Conservation (phyloP, 2,797 vertebrate genomes). For the Tympanoctomys barrerae region DNA sequence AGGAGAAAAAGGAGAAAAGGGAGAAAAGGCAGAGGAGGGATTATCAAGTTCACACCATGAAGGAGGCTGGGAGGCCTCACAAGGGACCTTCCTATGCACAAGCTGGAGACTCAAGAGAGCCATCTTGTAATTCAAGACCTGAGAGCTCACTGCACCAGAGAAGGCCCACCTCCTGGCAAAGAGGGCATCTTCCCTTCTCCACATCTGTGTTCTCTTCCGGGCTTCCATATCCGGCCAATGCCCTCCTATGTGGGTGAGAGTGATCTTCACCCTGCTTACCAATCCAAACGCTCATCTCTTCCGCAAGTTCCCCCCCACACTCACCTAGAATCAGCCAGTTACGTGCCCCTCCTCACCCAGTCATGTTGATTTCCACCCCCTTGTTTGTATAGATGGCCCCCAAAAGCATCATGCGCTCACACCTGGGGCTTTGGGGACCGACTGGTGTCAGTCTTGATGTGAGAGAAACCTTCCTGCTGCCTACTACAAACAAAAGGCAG, state of each 20-base stretch:
- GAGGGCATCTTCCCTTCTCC: not conserved
- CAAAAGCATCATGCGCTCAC: not conserved
- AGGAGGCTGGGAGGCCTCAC: not conserved
- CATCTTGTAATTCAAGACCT: not conserved
- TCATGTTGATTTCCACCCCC: not conserved
- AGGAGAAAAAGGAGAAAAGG: too few species aligned
- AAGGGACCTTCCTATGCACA: not conserved
- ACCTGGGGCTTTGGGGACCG: not conserved
- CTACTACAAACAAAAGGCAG: not conserved
- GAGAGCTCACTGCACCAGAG: not conserved
- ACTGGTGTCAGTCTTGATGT: not conserved
- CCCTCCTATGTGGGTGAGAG: too few species aligned
- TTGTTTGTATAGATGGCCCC: not conserved
- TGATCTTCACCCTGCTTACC: not conserved
- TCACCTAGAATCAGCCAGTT: not conserved
- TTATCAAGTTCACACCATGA: not conserved
- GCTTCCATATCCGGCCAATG: not conserved
- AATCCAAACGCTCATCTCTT: not conserved
- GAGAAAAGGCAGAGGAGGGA: not conserved
- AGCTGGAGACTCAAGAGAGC: not conserved
- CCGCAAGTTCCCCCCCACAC: not conserved
- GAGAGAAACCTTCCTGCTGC: not conserved
- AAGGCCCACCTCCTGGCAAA: accelerated
- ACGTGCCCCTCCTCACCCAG: not conserved
- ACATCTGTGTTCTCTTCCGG: not conserved